A percentile compares a stretch with the other conserved stretches of the same genome.
Conservation (phyloP, 2,113 vertebrate species). For the Penelope pileata region DNA sequence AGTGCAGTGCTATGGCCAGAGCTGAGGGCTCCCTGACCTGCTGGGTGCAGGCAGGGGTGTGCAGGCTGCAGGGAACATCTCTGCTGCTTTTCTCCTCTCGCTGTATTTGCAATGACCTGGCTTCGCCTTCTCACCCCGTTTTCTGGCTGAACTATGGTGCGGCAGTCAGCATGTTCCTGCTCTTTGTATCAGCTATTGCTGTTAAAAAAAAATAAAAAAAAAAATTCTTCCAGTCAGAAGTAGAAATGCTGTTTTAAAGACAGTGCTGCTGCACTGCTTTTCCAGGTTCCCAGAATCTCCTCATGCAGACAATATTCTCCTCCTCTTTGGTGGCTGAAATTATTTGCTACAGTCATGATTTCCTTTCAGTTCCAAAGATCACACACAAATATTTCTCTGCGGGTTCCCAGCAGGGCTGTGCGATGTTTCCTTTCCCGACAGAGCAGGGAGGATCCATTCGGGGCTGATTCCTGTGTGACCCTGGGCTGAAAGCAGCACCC, state of each 20-base stretch:
- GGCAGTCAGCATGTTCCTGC: not conserved
- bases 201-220: not conserved
- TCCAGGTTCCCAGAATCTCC: not conserved
- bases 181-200: not conserved
- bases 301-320: fast-evolving
- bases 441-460: not conserved
- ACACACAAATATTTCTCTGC: not conserved
- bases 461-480: not conserved
- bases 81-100: not conserved
- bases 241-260: not conserved
- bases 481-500: not conserved
- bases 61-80: not conserved
- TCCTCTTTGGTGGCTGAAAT: not conserved
- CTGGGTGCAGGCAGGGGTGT: not conserved
- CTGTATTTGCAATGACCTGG: not conserved
- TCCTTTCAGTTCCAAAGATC: not conserved
- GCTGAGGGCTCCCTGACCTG: not conserved
- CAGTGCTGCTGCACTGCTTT: not conserved
- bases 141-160: not conserved
- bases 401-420: not conserved
- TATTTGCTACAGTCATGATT: not conserved
- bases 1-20: not conserved
- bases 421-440: not conserved
- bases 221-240: not conserved
- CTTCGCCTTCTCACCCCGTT: not conserved